Evolutionary conservation across 2,113 vertebrate species (phyloP).

Genomic region (Aix galericulata): DNA sequence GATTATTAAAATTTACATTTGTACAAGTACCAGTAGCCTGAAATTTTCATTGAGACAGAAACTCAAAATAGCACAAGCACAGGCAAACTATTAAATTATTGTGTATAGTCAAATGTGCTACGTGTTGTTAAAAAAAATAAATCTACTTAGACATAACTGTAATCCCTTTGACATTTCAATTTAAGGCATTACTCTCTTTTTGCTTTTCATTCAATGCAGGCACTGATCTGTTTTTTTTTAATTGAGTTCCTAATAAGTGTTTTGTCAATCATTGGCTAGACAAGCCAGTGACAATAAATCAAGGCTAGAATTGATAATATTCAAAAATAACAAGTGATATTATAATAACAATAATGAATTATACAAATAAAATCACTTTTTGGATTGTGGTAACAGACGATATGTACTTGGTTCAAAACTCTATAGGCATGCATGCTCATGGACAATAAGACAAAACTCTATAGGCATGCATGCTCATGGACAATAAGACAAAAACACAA

Average conservation of each 20-base stretch:
- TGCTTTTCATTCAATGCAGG: not conserved
- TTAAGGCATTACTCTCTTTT: fast-evolving
- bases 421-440: not conserved
- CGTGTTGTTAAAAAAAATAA: not conserved
- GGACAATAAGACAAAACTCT: not conserved
- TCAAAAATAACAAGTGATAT: not conserved
- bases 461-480: not conserved
- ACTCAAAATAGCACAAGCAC: not conserved
- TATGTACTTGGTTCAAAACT: not conserved
- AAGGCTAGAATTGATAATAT: not conserved
- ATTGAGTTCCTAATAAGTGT: not conserved
- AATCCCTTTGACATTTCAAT: not conserved
- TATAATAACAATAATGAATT: not conserved
- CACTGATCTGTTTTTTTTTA: not conserved
- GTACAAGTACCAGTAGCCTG: not conserved
- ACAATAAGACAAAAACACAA: not conserved
- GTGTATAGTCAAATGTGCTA: not conserved
- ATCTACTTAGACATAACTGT: not conserved
- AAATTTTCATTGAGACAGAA: not conserved
- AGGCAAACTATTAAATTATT: not conserved
- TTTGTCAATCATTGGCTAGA: not conserved
- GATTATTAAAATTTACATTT: not conserved
- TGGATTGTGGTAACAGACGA: not conserved
- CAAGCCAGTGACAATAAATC: not conserved
- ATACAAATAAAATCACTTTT: not conserved